A percentile compares a stretch with the other conserved stretches of the same genome.
Conservation (phyloP, 2,113 vertebrate species). For the Oreocharis arfaki region DNA sequence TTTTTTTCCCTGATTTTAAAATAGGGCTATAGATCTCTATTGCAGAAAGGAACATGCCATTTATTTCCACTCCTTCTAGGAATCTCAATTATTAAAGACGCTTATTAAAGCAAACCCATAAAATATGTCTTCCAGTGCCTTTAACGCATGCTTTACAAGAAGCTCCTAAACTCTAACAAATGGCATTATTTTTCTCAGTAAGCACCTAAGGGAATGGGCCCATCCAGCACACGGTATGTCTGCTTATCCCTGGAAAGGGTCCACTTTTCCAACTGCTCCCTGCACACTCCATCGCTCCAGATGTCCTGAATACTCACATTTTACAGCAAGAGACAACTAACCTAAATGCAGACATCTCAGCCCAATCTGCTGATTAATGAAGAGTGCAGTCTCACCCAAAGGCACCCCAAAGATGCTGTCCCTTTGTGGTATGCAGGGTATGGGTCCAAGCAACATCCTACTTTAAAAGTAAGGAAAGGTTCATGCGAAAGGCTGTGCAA, state of each 20-base stretch:
- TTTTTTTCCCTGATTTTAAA: background rate
- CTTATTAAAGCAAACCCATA: constrained; percentile 71
- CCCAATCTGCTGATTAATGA: background rate
- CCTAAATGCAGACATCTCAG: background rate
- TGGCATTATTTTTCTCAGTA: constrained; percentile 9
- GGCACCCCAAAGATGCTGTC: background rate
- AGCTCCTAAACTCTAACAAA: constrained; percentile 34
- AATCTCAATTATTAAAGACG: constrained; percentile 63
- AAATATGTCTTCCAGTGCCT: constrained; percentile 44
- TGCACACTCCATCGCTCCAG: rapidly evolving
- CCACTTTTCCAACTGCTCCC: background rate
- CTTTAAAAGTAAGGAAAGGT: background rate
- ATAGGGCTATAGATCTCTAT: background rate
- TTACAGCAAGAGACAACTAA: background rate
- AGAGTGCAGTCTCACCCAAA: background rate
- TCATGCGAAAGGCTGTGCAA: background rate
- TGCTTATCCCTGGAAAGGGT: background rate
- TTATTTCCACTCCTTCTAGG: constrained; percentile 65
- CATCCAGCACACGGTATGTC: background rate
- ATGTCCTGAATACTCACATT: background rate
- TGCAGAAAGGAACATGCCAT: constrained; percentile 17
- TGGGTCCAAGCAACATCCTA: background rate
- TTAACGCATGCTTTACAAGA: constrained; percentile 39
- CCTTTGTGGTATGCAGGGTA: background rate
- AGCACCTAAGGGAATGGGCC: background rate